A percentile compares a stretch with the other conserved stretches of the same genome.
Conservation (phyloP, 2,113 vertebrate species). For the Oceanodroma tethys region DNA sequence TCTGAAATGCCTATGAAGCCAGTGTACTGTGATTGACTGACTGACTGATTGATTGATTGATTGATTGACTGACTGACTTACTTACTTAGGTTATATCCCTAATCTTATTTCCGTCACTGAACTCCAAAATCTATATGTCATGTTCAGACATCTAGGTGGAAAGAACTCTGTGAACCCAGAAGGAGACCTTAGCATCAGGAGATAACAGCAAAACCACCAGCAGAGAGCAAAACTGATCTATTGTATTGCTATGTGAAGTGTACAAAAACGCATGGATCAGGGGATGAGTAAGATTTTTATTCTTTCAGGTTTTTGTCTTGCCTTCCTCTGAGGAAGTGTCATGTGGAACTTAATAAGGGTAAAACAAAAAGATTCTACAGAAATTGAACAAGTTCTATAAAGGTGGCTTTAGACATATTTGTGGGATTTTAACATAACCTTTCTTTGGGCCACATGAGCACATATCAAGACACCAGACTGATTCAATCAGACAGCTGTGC, state of each 20-base stretch:
- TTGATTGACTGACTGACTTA: neutral
- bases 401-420: neutral
- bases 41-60: neutral
- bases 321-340: neutral
- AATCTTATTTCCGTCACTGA: neutral
- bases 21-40: neutral
- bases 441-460: neutral
- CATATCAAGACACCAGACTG: neutral
- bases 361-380: neutral
- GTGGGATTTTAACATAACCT: neutral
- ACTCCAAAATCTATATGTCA: neutral
- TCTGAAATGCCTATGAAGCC: neutral
- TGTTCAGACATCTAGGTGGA: neutral
- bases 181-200: neutral
- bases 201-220: neutral
- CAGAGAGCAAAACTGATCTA: neutral
- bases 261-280: rapidly evolving
- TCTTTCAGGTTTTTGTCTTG: neutral
- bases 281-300: neutral
- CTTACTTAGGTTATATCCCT: neutral
- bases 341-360: neutral
- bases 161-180: neutral
- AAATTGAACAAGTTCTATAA: neutral
- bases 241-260: neutral
- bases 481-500: neutral